These are phyloP conservation scores for Porites lutea DNA, from an alignment of 64 coral and sea anemone species.

Conservation along the genomic window DNA sequence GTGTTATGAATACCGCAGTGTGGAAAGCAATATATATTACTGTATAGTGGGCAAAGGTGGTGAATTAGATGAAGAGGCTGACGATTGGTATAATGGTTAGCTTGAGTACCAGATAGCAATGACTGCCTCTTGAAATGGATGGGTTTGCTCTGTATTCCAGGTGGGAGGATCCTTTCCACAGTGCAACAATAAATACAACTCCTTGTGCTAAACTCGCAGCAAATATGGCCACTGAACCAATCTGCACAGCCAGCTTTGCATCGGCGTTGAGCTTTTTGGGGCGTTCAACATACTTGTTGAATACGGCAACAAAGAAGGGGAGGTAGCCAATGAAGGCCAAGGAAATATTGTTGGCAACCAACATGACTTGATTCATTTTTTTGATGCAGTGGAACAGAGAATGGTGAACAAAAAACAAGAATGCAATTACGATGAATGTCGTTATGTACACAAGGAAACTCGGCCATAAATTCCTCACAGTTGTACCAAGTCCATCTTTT, in stretches of 20 bases:
- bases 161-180: conserved; percentile 62
- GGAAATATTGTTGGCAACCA: conserved; percentile 94
- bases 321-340: conserved; percentile 83
- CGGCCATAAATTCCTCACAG: conserved; percentile 76
- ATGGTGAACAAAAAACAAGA: conserved; percentile 96
- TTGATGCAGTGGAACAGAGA: conserved; percentile 95
- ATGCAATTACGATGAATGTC: conserved; percentile 85
- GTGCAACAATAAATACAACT: conserved; percentile 79
- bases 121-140: conserved; percentile 63
- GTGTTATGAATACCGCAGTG: conserved; percentile 70
- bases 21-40: conserved; percentile 69
- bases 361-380: conserved; percentile 95
- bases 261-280: conserved; percentile 8
- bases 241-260: conserved; percentile 78
- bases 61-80: conserved; percentile 60
- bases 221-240: conserved; percentile 71
- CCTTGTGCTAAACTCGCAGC: conserved; percentile 78
- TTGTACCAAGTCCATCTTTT: conserved; percentile 77
- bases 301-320: conserved; percentile 80
- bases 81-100: conserved; percentile 83
- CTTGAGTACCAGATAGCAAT: conserved; percentile 84
- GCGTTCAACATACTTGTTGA: conserved; percentile 78
- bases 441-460: conserved; percentile 80
- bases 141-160: conserved; percentile 75
- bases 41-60: conserved; percentile 46